Percentiles rank a stretch among this genome's conserved stretches.
Evolutionary conservation across 2,113 vertebrate genomes (phyloP).

Genomic region (Tiliqua scincoides): DNA sequence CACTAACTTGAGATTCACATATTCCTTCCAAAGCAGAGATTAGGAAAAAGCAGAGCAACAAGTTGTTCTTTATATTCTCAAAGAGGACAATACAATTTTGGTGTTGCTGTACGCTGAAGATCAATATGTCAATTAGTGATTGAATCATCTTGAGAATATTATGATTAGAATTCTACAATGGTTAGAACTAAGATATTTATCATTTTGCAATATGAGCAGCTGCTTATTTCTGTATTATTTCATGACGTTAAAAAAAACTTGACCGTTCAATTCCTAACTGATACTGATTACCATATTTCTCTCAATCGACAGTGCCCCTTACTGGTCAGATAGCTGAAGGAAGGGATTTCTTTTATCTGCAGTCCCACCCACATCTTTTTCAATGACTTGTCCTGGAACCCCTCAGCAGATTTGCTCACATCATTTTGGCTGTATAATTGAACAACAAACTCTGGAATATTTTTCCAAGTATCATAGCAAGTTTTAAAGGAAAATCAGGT

Average conservation of each 20-base stretch:
- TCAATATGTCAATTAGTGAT: fast-evolving
- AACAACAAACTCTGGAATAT: not conserved
- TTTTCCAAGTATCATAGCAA: too few relatives aligned
- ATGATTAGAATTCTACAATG: not conserved
- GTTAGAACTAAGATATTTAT: not conserved
- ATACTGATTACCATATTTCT: slow-evolving; percentile 18
- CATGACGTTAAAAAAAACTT: not conserved
- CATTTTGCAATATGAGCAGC: not conserved
- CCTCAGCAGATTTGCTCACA: not conserved
- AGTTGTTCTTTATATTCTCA: too few relatives aligned
- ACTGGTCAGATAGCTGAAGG: slow-evolving; percentile 45
- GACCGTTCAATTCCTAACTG: not conserved
- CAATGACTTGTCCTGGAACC: not conserved
- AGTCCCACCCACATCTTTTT: not conserved
- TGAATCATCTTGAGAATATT: not conserved
- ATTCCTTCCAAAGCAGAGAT: too few relatives aligned
- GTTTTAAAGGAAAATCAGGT: too few relatives aligned
- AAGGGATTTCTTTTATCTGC: not conserved
- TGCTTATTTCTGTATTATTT: not conserved
- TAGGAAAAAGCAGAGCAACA: too few relatives aligned
- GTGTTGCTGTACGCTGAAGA: too few relatives aligned
- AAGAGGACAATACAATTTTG: not conserved
- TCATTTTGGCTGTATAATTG: not conserved
- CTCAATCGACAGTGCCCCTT: slow-evolving; percentile 71
- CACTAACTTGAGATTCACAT: too few relatives aligned